Base-by-base conservation (phyloP, 1,140 invertebrate species). In the Drosophila carrolli region DNA sequence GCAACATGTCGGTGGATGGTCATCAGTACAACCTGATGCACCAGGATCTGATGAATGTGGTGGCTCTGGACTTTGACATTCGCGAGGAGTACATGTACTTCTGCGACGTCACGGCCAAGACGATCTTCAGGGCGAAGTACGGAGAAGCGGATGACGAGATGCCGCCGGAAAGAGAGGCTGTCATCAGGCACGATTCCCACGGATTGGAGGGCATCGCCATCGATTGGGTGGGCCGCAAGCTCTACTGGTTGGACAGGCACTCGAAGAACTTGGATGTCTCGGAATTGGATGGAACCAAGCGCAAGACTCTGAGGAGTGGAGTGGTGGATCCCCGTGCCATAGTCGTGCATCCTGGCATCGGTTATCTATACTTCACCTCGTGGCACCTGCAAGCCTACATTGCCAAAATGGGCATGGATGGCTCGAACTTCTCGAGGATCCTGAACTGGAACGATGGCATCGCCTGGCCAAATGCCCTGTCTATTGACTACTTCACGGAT, bases 361-460 rank as follows among this genome's bases (percentile, higher is more conserved):
- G 98, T 37, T 98, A 98, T 89, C 88, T 99, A 19, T 99, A 98
- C 93, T 99, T 98, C 91, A 97, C 98, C 13, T 98, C 98, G 5
- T 99, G 98, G 98, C 97, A 98, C 92, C 94, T 99, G 32, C 96
- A 98, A 93, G 97, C 98, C 0, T 99, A 98, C 90, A 99, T 99
- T 73, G 98, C 97, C n/a, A 97, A 98, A 92, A 96, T 99, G 92
- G 98, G 98, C 51, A 97, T 99, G 97, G 98, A 99, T 90, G 99
- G 98, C 0, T 96, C 95, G 2, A 98, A 99, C 81, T 96, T 98
- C 74, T 97, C 96, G 0, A 94, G 96, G 55, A 97, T 99, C 71
- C 94, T 99, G 6, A 98, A 96, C 10, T 98, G 97, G 95, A 96
- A 98, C 83, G 95, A 99, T 61, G 98, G 98, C 81, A 96, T 99